Percentiles rank a stretch among this genome's conserved stretches.
phyloP scores from a whole-genome alignment of 2,797 vertebrate genomes.

The Rhinophrynus dorsalis region DNA sequence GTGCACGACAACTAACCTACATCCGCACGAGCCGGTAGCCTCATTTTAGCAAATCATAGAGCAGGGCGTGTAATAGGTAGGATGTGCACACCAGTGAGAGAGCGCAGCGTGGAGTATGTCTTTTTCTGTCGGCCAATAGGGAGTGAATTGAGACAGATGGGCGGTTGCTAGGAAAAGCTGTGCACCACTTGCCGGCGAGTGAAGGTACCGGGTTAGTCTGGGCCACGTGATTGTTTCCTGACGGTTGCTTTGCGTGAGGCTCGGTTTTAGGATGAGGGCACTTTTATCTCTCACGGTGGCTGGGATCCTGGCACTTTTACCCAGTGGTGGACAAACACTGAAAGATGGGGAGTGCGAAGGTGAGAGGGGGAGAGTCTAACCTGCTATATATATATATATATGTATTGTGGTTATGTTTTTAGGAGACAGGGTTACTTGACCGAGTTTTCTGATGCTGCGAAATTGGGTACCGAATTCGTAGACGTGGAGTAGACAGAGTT shows the following conservation, averaged over 20 bases:
- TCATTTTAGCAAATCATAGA: constrained; percentile 52
- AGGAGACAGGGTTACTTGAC: no score
- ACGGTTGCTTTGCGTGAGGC: neutral
- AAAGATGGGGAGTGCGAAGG: constrained; percentile 88
- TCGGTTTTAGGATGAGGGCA: constrained; percentile 61
- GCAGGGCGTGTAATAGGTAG: constrained; percentile 56
- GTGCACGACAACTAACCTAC: constrained; percentile 67
- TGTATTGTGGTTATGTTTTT: no score
- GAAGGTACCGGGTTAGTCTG: neutral
- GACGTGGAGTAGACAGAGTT: no score
- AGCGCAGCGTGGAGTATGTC: constrained; percentile 57
- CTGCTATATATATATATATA: no score
- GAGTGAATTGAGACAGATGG: neutral
- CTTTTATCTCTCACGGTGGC: constrained; percentile 76
- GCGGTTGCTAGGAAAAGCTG: constrained; percentile 37
- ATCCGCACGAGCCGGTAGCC: constrained; percentile 20
- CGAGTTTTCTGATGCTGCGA: no score
- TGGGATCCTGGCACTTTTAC: constrained; percentile 75
- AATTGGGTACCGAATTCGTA: no score
- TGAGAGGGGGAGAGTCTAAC: constrained; percentile 61
- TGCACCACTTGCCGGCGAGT: constrained; percentile 41
- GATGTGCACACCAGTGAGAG: constrained; percentile 54
- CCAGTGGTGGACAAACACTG: constrained; percentile 64
- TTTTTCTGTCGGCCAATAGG: constrained; percentile 52
- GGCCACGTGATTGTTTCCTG: neutral